Evolutionary conservation across 2,113 vertebrate genomes (phyloP).

Genomic region (Leptodactylus fuscus): DNA sequence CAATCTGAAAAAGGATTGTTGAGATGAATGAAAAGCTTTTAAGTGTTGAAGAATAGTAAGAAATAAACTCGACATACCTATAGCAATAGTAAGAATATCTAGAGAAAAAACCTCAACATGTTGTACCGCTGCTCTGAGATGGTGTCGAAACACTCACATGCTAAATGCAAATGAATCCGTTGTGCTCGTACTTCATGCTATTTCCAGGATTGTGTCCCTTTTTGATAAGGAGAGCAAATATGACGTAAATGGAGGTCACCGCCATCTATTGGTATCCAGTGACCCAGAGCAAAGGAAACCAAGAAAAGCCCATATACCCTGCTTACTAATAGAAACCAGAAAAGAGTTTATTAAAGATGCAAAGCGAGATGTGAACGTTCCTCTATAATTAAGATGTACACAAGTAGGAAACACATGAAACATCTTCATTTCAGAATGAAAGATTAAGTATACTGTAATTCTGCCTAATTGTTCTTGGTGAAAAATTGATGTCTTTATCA

Average conservation of each 20-base stretch:
- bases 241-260: neutral
- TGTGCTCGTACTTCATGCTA: neutral
- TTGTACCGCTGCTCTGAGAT: too few species aligned
- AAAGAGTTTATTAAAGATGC: neutral
- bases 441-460: slow-evolving; percentile 16
- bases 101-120: neutral
- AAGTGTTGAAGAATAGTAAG: too few species aligned
- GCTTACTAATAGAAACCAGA: neutral
- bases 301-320: neutral
- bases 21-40: too few species aligned
- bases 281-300: neutral
- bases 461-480: neutral
- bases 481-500: slow-evolving; percentile 24
- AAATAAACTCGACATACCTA: too few species aligned
- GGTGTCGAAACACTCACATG: too few species aligned
- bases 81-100: too few species aligned
- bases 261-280: neutral
- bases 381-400: slow-evolving; percentile 1
- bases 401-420: neutral
- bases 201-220: neutral
- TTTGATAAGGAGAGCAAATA: neutral
- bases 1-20: too few species aligned
- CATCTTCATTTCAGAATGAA: neutral
- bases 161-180: neutral
- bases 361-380: neutral